These are phyloP conservation scores for Lucilia cuprina DNA, from an alignment of 1,140 invertebrate genomes.

Conservation along the genomic window DNA sequence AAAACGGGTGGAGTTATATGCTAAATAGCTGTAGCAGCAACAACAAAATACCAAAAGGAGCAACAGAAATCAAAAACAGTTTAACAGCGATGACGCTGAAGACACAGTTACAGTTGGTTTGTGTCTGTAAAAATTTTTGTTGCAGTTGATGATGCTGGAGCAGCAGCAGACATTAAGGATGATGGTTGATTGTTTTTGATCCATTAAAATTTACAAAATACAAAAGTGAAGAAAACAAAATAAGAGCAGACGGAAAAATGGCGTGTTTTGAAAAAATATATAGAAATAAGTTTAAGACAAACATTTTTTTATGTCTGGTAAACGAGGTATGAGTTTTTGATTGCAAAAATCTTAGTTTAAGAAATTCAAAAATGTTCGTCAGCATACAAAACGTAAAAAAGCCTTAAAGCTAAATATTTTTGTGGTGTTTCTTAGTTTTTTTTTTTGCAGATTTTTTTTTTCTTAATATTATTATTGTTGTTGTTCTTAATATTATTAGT, in stretches of 20 bases:
- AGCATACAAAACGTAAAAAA: neutral
- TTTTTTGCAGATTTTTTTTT: neutral
- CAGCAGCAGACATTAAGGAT: neutral
- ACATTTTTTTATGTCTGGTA: neutral
- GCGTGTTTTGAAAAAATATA: neutral
- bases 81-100: neutral
- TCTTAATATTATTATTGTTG: neutral
- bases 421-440: neutral
- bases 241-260: neutral
- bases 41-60: neutral
- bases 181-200: constrained; percentile 7
- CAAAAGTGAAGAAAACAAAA: neutral
- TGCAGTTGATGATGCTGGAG: neutral
- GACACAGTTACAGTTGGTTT: neutral
- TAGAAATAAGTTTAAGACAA: neutral
- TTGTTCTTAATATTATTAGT: neutral
- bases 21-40: neutral
- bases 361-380: neutral
- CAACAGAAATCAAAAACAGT: neutral
- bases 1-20: constrained; percentile 16
- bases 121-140: neutral
- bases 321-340: neutral
- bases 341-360: neutral
- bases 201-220: neutral
- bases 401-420: neutral